phyloP scores from a whole-genome alignment of 2,888 invertebrate genomes.

The Aphrophora alni region DNA sequence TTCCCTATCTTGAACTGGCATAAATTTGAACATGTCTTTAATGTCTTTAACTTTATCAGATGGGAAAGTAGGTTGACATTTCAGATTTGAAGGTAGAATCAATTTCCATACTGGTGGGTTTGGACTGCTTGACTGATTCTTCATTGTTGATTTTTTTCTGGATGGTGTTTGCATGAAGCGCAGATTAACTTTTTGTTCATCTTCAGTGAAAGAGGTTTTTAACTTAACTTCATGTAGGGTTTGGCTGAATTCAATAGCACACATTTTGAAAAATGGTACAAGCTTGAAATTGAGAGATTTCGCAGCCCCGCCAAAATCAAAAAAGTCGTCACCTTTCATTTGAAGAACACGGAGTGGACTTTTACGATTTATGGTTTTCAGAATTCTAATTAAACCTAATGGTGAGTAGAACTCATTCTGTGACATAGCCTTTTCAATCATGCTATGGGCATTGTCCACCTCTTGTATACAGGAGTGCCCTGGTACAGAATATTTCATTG shows the following conservation, averaged over 20 bases:
- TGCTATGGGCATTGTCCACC: slow-evolving; percentile 25
- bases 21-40: too few species aligned
- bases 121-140: too few species aligned
- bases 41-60: too few species aligned
- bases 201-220: background rate
- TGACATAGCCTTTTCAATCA: slow-evolving; percentile 26
- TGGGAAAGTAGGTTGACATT: too few species aligned
- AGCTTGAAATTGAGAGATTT: slow-evolving; percentile 20
- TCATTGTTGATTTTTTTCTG: too few species aligned
- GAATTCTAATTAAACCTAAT: slow-evolving; percentile 20
- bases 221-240: slow-evolving; percentile 18
- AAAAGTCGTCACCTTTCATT: slow-evolving; percentile 23
- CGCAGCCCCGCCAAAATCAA: slow-evolving; percentile 7
- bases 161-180: too few species aligned
- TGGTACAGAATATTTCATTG: slow-evolving; percentile 34
- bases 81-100: too few species aligned
- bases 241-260: background rate
- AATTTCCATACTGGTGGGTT: too few species aligned
- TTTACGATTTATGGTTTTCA: slow-evolving; percentile 12
- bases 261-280: background rate
- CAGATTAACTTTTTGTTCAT: too few species aligned
- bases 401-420: slow-evolving; percentile 21
- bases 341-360: slow-evolving; percentile 20
- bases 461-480: slow-evolving; percentile 34
- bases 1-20: too few species aligned